phyloP scores from a whole-genome alignment of 1,140 invertebrate species.

The Pissodes strobi region DNA sequence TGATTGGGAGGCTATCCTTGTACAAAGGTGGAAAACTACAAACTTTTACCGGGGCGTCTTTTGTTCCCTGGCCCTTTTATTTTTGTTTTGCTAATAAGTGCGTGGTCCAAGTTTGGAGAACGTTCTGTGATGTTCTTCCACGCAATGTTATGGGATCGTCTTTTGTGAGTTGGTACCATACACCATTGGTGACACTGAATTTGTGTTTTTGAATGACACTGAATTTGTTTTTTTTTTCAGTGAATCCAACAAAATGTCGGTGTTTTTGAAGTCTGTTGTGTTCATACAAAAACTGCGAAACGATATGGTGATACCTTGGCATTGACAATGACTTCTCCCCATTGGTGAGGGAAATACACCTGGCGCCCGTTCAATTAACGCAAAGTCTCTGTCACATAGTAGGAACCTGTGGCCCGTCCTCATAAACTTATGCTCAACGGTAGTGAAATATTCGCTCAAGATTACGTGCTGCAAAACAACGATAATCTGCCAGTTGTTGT shows the following conservation, averaged over 20 bases:
- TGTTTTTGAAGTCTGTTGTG: neutral
- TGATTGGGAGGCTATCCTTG: neutral
- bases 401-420: conserved; percentile 16
- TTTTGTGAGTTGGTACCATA: neutral
- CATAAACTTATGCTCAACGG: conserved; percentile 15
- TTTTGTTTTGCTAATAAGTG: too few species aligned
- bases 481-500: conserved; percentile 12
- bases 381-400: conserved; percentile 8
- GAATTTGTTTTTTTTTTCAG: neutral
- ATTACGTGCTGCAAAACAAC: neutral
- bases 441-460: neutral
- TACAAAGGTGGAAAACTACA: neutral
- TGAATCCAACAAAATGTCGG: neutral
- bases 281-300: neutral
- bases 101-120: neutral
- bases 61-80: too few species aligned
- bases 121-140: neutral
- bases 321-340: conserved; percentile 3
- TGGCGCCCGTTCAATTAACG: neutral
- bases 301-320: neutral
- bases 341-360: neutral
- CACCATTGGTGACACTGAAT: neutral
- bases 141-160: neutral
- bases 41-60: neutral
- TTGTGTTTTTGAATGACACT: neutral